A percentile compares a stretch with the other conserved stretches of the same genome.
Evolutionary conservation across 1,140 invertebrate species (phyloP).

Genomic region (Steinernema feltiae): DNA sequence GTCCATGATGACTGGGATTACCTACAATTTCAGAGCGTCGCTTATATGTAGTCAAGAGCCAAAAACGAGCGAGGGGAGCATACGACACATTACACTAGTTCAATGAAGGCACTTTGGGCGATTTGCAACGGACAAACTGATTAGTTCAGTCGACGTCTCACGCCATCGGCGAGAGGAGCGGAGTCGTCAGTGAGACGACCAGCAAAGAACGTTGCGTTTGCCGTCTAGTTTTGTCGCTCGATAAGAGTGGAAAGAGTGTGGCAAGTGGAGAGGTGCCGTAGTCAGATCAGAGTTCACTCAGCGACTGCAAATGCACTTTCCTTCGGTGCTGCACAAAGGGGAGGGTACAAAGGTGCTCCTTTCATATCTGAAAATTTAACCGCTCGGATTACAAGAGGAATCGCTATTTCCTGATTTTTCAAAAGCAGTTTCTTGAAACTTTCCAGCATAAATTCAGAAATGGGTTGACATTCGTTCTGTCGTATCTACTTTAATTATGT

Average conservation of each 20-base stretch:
- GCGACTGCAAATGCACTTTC: background rate
- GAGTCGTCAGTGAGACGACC: background rate
- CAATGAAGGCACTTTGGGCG: background rate
- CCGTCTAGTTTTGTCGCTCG: background rate
- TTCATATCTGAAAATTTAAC: too few relatives aligned
- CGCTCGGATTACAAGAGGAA: too few relatives aligned
- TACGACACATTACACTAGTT: background rate
- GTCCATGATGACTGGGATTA: background rate
- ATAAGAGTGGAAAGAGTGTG: background rate
- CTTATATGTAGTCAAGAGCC: background rate
- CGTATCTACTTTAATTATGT: too few relatives aligned
- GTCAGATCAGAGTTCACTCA: background rate
- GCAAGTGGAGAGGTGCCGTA: background rate
- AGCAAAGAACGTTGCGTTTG: background rate
- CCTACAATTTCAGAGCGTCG: background rate
- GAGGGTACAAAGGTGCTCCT: too few relatives aligned
- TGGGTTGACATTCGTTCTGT: too few relatives aligned
- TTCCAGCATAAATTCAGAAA: too few relatives aligned
- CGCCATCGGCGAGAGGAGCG: background rate
- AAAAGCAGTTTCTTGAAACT: too few relatives aligned
- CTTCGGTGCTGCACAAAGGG: background rate
- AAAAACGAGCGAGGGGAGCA: background rate
- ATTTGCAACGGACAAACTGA: background rate
- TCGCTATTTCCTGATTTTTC: too few relatives aligned
- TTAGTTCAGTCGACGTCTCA: conserved; percentile 1